Conservation (phyloP, 2,888 invertebrate genomes). For the Hemithea aestivaria region DNA sequence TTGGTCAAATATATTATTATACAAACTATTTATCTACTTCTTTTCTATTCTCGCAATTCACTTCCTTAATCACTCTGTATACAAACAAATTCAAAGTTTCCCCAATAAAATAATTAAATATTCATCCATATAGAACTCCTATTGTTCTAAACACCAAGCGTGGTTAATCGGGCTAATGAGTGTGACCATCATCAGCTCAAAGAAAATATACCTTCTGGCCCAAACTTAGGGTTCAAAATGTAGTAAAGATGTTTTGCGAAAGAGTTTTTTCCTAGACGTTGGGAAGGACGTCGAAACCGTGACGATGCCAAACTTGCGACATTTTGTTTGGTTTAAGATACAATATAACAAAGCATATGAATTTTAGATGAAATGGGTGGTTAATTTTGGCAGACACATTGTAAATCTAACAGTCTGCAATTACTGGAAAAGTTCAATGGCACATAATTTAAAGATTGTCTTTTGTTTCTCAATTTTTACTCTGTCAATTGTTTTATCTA, state of each 20-base stretch:
- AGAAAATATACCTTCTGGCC: constrained; percentile 29
- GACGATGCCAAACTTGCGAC: constrained; percentile 47
- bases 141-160: constrained; percentile 51
- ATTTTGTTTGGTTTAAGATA: constrained; percentile 31
- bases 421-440: too few relatives aligned
- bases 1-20: too few relatives aligned
- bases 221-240: constrained; percentile 33
- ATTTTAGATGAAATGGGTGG: constrained; percentile 6
- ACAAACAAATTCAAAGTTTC: constrained; percentile 19
- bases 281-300: constrained; percentile 59
- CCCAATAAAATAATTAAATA: constrained; percentile 36
- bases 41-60: neutral
- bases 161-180: constrained; percentile 59
- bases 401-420: too few relatives aligned
- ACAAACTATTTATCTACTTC: too few relatives aligned
- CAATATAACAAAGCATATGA: constrained; percentile 12
- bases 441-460: too few relatives aligned
- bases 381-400: too few relatives aligned
- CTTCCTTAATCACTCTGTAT: neutral
- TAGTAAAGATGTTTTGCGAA: constrained; percentile 37
- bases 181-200: constrained; percentile 39
- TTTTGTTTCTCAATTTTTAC: too few relatives aligned
- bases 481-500: too few relatives aligned
- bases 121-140: constrained; percentile 36
- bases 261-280: constrained; percentile 45